Evolutionary conservation across 1,140 invertebrate genomes (phyloP).

Genomic region (Drosophila jambulina): DNA sequence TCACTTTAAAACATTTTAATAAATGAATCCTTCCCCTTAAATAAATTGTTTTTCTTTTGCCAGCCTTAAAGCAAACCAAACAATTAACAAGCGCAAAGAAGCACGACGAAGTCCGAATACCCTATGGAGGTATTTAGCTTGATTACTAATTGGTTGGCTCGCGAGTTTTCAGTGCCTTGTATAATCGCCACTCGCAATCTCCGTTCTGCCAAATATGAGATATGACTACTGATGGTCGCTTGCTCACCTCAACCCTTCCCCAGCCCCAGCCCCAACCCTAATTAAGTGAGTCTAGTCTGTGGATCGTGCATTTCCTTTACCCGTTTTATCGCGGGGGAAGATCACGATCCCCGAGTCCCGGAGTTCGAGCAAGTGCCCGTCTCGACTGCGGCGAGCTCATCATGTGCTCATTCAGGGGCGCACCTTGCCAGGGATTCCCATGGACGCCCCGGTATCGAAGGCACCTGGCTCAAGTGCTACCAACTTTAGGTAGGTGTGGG

Average conservation of each 20-base stretch:
- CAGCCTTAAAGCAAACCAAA: background rate
- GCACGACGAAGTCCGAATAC: constrained; percentile 19
- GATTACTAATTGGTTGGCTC: constrained; percentile 20
- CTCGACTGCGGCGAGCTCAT: background rate
- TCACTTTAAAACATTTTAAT: background rate
- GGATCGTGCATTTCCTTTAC: constrained; percentile 32
- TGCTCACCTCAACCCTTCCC: constrained; percentile 13
- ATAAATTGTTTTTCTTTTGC: background rate
- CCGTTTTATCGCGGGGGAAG: constrained; percentile 23
- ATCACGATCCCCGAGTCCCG: constrained; percentile 30
- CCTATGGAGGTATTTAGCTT: constrained; percentile 1
- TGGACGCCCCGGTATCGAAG: constrained; percentile 1
- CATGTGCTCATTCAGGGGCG: constrained; percentile 2
- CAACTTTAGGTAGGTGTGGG: constrained; percentile 33
- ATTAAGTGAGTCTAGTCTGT: constrained; percentile 19
- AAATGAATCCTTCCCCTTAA: background rate
- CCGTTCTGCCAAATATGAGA: constrained; percentile 33
- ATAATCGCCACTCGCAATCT: constrained; percentile 22
- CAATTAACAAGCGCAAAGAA: background rate
- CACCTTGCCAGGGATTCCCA: constrained; percentile 11
- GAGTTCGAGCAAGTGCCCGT: constrained; percentile 5
- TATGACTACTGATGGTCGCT: constrained; percentile 30
- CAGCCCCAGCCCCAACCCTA: background rate
- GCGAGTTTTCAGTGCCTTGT: constrained; percentile 7
- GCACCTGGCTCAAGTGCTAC: constrained; percentile 32